Conservation (phyloP, 2,797 vertebrate species). For the Vireo griseus region DNA sequence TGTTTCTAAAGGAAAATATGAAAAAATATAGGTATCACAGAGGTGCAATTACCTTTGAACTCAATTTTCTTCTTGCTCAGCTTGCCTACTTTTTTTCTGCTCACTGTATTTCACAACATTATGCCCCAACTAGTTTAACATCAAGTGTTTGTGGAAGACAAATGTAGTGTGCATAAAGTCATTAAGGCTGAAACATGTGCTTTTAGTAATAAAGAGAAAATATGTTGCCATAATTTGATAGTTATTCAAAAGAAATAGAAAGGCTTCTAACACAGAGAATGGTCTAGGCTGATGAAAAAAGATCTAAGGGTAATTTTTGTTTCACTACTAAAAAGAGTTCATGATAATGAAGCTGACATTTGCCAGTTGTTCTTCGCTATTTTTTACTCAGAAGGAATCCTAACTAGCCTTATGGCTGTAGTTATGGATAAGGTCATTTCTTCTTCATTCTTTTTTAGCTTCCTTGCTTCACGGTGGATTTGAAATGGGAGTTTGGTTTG, state of each 20-base stretch:
- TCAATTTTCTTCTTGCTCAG: not conserved
- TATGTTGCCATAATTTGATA: not conserved
- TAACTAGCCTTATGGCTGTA: conserved; percentile 5
- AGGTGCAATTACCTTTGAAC: not conserved
- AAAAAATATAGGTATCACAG: not conserved
- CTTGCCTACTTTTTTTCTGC: not conserved
- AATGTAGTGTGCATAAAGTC: not conserved
- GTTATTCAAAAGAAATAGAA: conserved; percentile 5
- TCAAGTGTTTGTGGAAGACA: conserved; percentile 9
- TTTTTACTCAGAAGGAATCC: conserved; percentile 61
- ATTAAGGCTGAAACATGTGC: not conserved
- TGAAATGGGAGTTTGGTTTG: conserved; percentile 22
- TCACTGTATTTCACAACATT: not conserved
- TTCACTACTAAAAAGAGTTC: conserved; percentile 36
- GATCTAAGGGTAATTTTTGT: conserved; percentile 26
- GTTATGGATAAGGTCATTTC: conserved; percentile 36
- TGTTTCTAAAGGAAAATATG: not conserved
- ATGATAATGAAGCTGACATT: conserved; percentile 54
- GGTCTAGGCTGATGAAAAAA: not conserved
- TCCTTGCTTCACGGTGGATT: not conserved
- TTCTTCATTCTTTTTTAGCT: conserved; percentile 9
- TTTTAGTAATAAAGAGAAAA: not conserved
- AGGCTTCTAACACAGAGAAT: not conserved
- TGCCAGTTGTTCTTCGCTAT: conserved; percentile 65
- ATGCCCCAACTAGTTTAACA: not conserved